Conservation (phyloP, 2,797 vertebrate species). For the Gadopsis bispinosus region DNA sequence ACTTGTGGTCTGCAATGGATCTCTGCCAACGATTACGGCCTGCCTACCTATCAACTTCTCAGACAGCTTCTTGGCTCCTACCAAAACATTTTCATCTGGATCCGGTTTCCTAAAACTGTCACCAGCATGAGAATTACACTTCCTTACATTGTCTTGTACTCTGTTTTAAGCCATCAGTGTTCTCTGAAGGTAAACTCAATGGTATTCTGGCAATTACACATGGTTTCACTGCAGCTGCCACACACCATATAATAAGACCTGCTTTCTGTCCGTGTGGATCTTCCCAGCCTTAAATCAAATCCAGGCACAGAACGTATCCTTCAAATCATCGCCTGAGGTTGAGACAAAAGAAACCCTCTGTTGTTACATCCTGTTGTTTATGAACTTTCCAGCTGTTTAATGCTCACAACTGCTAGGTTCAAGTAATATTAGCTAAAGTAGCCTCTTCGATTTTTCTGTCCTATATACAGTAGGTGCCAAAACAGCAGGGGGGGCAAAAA, state of each 20-base stretch:
- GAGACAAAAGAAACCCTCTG: neutral
- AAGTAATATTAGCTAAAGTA: neutral
- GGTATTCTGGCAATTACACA: neutral
- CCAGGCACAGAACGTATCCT: slow-evolving; percentile 18
- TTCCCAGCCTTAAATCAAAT: slow-evolving; percentile 14
- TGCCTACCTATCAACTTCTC: slow-evolving; percentile 25
- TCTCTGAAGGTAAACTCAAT: slow-evolving; percentile 12
- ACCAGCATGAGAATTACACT: slow-evolving; percentile 6
- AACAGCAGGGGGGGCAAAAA: neutral
- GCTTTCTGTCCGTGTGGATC: slow-evolving; percentile 14
- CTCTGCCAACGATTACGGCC: slow-evolving; percentile 30
- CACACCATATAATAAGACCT: neutral
- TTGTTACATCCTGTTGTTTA: neutral
- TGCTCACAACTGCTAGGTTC: neutral
- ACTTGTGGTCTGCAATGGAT: slow-evolving; percentile 16
- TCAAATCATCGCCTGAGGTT: neutral
- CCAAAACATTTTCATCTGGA: slow-evolving; percentile 15
- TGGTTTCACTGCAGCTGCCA: neutral
- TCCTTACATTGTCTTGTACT: slow-evolving; percentile 10
- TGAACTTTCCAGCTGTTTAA: slow-evolving; percentile 5
- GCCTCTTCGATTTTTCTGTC: neutral
- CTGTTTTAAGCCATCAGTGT: slow-evolving; percentile 23
- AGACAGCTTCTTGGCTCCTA: slow-evolving; percentile 46
- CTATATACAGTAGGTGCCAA: neutral
- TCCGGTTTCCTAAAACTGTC: neutral